These are phyloP conservation scores for Medauroidea extradentata DNA, from an alignment of 1,140 invertebrate genomes.

Conservation along the genomic window DNA sequence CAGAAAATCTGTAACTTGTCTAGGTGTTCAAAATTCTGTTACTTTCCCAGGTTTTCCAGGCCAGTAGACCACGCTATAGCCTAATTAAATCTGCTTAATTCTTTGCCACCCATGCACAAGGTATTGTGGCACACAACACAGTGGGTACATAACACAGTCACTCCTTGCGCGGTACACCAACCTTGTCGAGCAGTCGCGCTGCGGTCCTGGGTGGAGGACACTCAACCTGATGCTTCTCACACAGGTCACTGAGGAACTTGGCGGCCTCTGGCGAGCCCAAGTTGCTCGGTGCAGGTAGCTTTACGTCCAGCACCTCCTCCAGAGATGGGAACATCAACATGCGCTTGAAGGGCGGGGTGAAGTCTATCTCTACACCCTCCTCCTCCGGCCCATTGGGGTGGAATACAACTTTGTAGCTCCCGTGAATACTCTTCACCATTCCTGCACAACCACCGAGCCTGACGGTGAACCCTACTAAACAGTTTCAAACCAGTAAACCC, in stretches of 20 bases:
- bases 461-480: no score
- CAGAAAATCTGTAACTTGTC: no score
- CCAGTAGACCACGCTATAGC: no score
- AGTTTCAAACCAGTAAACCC: no score
- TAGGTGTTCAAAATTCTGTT: no score
- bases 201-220: constrained; percentile 89
- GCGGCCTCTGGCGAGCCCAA: constrained; percentile 62
- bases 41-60: no score
- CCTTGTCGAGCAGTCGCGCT: constrained; percentile 91
- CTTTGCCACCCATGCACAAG: not conserved
- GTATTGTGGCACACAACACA: not conserved
- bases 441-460: constrained; percentile 49
- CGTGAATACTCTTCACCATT: constrained; percentile 64
- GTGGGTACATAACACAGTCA: no score
- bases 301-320: constrained; percentile 75
- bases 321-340: constrained; percentile 88
- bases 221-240: constrained; percentile 83
- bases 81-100: no score
- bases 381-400: constrained; percentile 88
- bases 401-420: constrained; percentile 70
- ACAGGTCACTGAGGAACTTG: constrained; percentile 76
- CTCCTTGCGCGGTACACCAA: constrained; percentile 40
- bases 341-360: constrained; percentile 94
- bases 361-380: constrained; percentile 81
- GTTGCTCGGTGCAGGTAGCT: constrained; percentile 73